Evolutionary conservation across 2,797 vertebrate genomes (phyloP).

Genomic region (Meda fulgida): DNA sequence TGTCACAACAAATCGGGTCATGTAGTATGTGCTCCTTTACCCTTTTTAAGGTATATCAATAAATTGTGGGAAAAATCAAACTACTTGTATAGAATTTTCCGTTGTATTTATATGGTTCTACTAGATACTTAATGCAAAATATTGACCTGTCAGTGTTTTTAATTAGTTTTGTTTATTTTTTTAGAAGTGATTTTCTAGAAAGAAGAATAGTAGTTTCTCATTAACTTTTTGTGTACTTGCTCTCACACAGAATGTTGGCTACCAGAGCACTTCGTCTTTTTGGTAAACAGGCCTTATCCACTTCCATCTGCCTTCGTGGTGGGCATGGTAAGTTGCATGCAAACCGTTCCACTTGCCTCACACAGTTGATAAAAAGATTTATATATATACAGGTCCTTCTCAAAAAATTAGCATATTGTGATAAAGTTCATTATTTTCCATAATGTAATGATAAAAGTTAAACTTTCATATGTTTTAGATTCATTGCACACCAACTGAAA

Average conservation of each 20-base stretch:
- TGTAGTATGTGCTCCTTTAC: not conserved
- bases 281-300: slow-evolving; percentile 88
- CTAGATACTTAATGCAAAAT: not conserved
- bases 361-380: no score
- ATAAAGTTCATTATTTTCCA: no score
- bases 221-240: not conserved
- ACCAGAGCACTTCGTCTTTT: slow-evolving; percentile 83
- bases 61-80: not conserved
- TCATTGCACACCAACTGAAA: no score
- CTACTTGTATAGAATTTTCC: not conserved
- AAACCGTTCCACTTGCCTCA: no score
- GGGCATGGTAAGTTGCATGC: slow-evolving; percentile 82
- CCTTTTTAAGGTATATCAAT: not conserved
- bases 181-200: not conserved
- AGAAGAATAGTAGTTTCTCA: not conserved
- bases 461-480: no score
- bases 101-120: not conserved
- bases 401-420: no score
- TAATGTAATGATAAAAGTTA: no score
- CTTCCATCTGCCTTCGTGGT: slow-evolving; percentile 86
- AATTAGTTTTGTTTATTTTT: not conserved
- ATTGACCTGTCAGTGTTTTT: not conserved
- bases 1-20: not conserved
- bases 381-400: no score
- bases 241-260: slow-evolving; percentile 87